Conservation (phyloP, 2,113 vertebrate species). For the Calcarius ornatus region DNA sequence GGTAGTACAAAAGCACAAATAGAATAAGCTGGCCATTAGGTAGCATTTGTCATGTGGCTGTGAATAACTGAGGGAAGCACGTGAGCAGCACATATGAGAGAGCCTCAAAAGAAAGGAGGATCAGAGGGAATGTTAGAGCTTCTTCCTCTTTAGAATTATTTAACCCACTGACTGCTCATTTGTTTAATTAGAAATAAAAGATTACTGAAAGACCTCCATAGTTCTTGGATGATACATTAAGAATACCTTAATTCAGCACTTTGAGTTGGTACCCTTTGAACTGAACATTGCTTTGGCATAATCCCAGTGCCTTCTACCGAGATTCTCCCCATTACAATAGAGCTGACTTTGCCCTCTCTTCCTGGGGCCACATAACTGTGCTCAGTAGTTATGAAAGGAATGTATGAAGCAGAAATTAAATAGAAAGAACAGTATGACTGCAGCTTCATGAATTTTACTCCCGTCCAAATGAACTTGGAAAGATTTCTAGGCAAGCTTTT, state of each 20-base stretch:
- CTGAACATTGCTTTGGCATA: not conserved
- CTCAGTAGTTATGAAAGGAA: not conserved
- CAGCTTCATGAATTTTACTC: not conserved
- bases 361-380: not conserved
- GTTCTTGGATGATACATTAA: not conserved
- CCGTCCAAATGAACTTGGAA: not conserved
- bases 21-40: not conserved
- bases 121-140: not conserved
- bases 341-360: not conserved
- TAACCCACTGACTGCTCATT: not conserved
- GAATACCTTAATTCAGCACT: not conserved
- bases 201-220: not conserved
- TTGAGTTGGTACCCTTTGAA: not conserved
- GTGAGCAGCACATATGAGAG: not conserved
- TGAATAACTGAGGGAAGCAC: not conserved
- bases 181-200: conserved; percentile 2
- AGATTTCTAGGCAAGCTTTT: not conserved
- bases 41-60: not conserved
- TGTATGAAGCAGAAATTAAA: not conserved
- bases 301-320: not conserved
- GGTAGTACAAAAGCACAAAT: conserved; percentile 22
- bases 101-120: not conserved
- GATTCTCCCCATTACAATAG: not conserved
- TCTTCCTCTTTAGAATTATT: not conserved
- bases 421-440: not conserved